Conservation (phyloP, 2,113 vertebrate genomes). For the Potamarius usumacintae region DNA sequence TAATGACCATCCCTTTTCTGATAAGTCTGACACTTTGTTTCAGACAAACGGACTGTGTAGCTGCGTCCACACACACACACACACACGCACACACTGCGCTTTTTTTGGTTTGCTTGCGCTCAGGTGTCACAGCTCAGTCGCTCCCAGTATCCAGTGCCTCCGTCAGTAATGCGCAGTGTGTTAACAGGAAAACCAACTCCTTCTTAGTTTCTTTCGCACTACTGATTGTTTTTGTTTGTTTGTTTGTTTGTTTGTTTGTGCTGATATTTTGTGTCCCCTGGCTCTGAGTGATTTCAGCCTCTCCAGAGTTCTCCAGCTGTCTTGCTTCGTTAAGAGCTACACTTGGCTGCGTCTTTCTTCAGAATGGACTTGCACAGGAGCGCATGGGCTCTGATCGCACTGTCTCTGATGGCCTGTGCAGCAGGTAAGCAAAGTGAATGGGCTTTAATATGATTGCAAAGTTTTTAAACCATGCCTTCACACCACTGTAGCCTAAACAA, state of each 20-base stretch:
- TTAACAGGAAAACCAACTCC: background rate
- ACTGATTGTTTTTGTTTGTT: background rate
- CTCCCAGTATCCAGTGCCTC: background rate
- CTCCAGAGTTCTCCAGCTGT: slow-evolving; percentile 47
- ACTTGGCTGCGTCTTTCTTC: slow-evolving; percentile 61
- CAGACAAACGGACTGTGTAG: background rate
- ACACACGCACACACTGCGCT: background rate
- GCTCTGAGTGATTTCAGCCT: slow-evolving; percentile 21
- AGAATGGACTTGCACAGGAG: slow-evolving; percentile 70
- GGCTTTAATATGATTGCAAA: background rate
- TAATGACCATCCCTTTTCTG: slow-evolving; percentile 57
- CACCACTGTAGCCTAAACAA: background rate
- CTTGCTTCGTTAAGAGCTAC: slow-evolving; percentile 45
- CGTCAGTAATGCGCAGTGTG: background rate
- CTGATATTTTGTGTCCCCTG: background rate
- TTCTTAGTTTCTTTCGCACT: background rate
- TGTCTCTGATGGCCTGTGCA: slow-evolving; percentile 52
- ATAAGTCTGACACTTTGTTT: slow-evolving; percentile 56
- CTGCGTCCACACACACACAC: background rate
- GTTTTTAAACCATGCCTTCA: background rate
- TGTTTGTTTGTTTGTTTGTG: background rate
- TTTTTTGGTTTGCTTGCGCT: background rate
- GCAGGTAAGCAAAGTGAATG: slow-evolving; percentile 61
- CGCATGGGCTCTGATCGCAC: slow-evolving; percentile 51
- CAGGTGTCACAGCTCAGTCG: background rate